Evolutionary conservation across 2,797 vertebrate species (phyloP).

Genomic region (Ateles fusciceps): DNA sequence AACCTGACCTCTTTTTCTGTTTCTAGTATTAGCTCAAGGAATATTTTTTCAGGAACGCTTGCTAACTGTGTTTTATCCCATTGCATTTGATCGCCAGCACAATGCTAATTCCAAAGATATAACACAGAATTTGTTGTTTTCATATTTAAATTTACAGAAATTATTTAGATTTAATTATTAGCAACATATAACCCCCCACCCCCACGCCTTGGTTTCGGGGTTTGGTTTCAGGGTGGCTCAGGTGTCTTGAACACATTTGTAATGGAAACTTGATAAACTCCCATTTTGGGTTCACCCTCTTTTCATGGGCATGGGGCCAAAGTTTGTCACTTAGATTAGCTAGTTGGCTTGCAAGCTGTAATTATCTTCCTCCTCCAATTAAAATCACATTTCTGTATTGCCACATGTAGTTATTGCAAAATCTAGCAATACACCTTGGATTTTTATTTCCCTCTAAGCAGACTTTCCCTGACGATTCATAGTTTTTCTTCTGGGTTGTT

Average conservation of each 20-base stretch:
- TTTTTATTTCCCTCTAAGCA: slow-evolving; percentile 53
- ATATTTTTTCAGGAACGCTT: background rate
- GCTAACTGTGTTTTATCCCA: background rate
- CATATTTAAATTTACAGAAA: slow-evolving; percentile 9
- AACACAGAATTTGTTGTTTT: background rate
- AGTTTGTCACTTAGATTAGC: slow-evolving; percentile 63
- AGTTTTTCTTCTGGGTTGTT: background rate
- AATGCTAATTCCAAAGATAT: background rate
- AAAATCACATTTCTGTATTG: slow-evolving; percentile 68
- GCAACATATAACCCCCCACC: background rate
- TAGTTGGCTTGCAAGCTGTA: slow-evolving; percentile 61
- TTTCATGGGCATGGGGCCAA: slow-evolving; percentile 55
- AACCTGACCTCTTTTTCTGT: background rate
- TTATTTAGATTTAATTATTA: slow-evolving; percentile 9
- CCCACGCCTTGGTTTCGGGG: background rate
- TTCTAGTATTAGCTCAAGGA: background rate
- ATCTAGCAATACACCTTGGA: slow-evolving; percentile 29
- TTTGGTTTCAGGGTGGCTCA: slow-evolving; percentile 24
- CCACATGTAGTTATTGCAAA: slow-evolving; percentile 70
- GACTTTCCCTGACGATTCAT: slow-evolving; percentile 56
- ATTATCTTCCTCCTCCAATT: slow-evolving; percentile 73
- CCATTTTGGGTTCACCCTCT: slow-evolving; percentile 62
- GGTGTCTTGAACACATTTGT: background rate
- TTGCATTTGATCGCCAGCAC: background rate
- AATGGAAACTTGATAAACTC: slow-evolving; percentile 63